Percentiles rank a stretch among this genome's conserved stretches.
Conservation (phyloP, 2,888 invertebrate genomes). For the Pseudococcus jackbeardsleyi region DNA sequence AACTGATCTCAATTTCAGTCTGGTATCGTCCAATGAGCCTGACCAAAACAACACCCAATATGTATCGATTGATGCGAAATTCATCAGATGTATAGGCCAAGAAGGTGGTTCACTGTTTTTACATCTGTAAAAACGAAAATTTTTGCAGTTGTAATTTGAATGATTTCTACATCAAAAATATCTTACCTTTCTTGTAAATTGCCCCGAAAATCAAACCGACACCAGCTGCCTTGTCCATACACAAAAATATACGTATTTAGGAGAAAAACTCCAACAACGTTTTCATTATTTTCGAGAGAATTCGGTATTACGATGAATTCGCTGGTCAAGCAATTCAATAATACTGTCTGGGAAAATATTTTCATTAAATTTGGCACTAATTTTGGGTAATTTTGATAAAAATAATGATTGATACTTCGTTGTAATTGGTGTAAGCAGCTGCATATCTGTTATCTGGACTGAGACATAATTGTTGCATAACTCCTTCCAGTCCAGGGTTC, state of each 20-base stretch:
- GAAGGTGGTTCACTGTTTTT: slow-evolving; percentile 74
- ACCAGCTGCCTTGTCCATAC: slow-evolving; percentile 83
- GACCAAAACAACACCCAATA: slow-evolving; percentile 85
- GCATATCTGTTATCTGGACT: slow-evolving; percentile 97
- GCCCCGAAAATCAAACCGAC: slow-evolving; percentile 83
- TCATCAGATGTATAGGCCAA: slow-evolving; percentile 84
- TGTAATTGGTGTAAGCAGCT: slow-evolving; percentile 95
- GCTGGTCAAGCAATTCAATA: slow-evolving; percentile 93
- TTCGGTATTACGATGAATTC: slow-evolving; percentile 91
- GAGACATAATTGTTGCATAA: slow-evolving; percentile 93
- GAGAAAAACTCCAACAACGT: slow-evolving; percentile 77
- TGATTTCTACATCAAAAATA: too few species aligned
- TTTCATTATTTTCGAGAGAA: slow-evolving; percentile 79
- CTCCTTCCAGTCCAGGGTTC: slow-evolving; percentile 94
- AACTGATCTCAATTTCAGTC: slow-evolving; percentile 78
- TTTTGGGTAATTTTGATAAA: too few species aligned
- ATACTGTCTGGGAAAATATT: slow-evolving; percentile 77
- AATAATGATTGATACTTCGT: slow-evolving; percentile 76
- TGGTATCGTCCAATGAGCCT: slow-evolving; percentile 82
- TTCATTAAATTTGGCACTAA: not conserved
- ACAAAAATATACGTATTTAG: slow-evolving; percentile 82
- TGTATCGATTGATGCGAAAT: slow-evolving; percentile 78
- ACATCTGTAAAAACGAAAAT: slow-evolving; percentile 67
- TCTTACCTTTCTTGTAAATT: slow-evolving; percentile 75
- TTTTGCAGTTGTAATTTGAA: too few species aligned